Percentiles rank a stretch among this genome's conserved stretches.
phyloP scores from a whole-genome alignment of 2,888 invertebrate species.

The Aquatica leii region DNA sequence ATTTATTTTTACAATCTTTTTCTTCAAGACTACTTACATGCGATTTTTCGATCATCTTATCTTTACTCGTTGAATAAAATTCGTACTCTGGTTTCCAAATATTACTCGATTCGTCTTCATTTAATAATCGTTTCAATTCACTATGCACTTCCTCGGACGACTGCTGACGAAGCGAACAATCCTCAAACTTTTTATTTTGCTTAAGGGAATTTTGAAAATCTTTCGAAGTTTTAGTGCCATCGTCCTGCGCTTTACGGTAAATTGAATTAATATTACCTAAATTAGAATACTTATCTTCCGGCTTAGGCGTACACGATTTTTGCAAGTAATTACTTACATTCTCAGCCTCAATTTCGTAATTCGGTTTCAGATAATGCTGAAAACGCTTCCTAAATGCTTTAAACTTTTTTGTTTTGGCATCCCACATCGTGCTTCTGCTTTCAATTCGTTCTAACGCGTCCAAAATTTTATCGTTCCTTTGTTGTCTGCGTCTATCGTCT shows the following conservation, averaged over 20 bases:
- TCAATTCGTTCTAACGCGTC: constrained; percentile 68
- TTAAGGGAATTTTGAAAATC: constrained; percentile 26
- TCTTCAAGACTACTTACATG: too few relatives aligned
- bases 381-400: constrained; percentile 61
- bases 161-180: too few relatives aligned
- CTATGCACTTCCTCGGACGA: not conserved
- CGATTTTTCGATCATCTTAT: too few relatives aligned
- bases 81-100: too few relatives aligned
- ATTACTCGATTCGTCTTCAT: constrained; percentile 14
- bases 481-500: constrained; percentile 66
- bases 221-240: constrained; percentile 22
- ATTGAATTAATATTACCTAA: constrained; percentile 28
- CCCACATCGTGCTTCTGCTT: constrained; percentile 64
- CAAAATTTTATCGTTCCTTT: constrained; percentile 67
- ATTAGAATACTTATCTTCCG: constrained; percentile 23
- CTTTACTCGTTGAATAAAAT: too few relatives aligned
- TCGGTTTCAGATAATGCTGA: constrained; percentile 44
- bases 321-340: not conserved
- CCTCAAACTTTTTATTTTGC: constrained; percentile 12
- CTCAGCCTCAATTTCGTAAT: not conserved
- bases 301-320: not conserved
- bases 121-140: not conserved
- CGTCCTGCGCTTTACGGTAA: constrained; percentile 8
- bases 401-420: constrained; percentile 68
- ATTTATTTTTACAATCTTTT: too few relatives aligned